A percentile compares a stretch with the other conserved stretches of the same genome.
phyloP scores from a whole-genome alignment of 2,113 vertebrate genomes.

The Ptyas mucosa region DNA sequence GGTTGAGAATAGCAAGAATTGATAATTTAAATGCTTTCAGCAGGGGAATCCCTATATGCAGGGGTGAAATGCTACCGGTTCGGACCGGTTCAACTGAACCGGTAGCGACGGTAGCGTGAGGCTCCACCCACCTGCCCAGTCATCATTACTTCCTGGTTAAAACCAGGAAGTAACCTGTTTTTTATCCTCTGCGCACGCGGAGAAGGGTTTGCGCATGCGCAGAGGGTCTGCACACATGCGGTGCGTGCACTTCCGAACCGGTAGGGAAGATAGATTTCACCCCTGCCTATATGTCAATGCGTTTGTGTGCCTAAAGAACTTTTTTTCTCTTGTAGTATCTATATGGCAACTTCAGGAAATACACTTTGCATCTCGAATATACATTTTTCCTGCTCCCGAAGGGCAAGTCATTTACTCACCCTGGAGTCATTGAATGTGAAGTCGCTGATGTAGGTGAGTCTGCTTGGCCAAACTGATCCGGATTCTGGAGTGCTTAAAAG shows the following conservation, averaged over 20 bases:
- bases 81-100: too few relatives aligned
- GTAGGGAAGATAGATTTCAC: too few relatives aligned
- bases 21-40: neutral
- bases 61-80: too few relatives aligned
- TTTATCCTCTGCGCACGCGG: too few relatives aligned
- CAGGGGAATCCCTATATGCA: neutral
- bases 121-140: too few relatives aligned
- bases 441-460: constrained; percentile 39
- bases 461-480: neutral
- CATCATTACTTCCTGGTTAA: too few relatives aligned
- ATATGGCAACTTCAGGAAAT: constrained; percentile 3
- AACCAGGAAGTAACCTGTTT: too few relatives aligned
- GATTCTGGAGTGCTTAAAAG: neutral
- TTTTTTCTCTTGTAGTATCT: constrained; percentile 19
- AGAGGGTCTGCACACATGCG: too few relatives aligned
- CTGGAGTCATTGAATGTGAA: constrained; percentile 2
- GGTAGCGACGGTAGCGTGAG: too few relatives aligned
- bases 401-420: constrained; percentile 10
- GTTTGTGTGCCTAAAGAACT: neutral
- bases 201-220: too few relatives aligned
- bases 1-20: neutral
- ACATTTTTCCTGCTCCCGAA: constrained; percentile 9
- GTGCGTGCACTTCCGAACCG: too few relatives aligned
- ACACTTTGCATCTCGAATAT: constrained; percentile 29
- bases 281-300: neutral